Evolutionary conservation across 2,888 invertebrate genomes (phyloP).

Genomic region (Ectemnius lituratus): DNA sequence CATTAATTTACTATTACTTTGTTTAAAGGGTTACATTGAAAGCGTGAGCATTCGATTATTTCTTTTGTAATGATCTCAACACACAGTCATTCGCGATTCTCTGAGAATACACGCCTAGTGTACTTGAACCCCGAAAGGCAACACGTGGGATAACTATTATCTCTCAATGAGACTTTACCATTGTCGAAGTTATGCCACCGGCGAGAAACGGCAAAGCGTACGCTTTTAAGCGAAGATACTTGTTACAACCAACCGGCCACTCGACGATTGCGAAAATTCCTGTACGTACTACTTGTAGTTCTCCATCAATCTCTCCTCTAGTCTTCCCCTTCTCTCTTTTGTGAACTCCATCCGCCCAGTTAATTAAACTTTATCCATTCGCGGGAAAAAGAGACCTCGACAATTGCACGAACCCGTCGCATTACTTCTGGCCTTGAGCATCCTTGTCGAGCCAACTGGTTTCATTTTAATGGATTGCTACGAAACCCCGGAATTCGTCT

Average conservation of each 20-base stretch:
- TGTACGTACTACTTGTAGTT: too few relatives aligned
- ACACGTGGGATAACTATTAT: slow-evolving; percentile 70
- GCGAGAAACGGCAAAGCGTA: slow-evolving; percentile 27
- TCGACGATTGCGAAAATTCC: slow-evolving; percentile 4
- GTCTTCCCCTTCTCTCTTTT: neutral
- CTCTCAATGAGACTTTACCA: slow-evolving; percentile 65
- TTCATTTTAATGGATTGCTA: neutral
- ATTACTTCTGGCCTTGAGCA: neutral
- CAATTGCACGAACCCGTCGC: neutral
- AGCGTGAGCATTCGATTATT: too few relatives aligned
- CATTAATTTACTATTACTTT: too few relatives aligned
- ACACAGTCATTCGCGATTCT: neutral
- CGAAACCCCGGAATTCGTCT: neutral
- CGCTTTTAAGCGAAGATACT: slow-evolving; percentile 45
- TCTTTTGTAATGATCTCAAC: too few relatives aligned
- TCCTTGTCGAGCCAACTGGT: neutral
- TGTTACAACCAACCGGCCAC: slow-evolving; percentile 25
- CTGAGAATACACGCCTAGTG: slow-evolving; percentile 18
- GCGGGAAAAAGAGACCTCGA: neutral
- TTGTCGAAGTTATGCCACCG: slow-evolving; percentile 61
- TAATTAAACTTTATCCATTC: neutral
- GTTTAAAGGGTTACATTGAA: too few relatives aligned
- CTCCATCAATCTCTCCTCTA: neutral
- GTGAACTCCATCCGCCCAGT: neutral
- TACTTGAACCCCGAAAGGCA: slow-evolving; percentile 71